A percentile compares a stretch with the other conserved stretches of the same genome.
phyloP scores from a whole-genome alignment of 2,797 vertebrate species.

The Tympanoctomys barrerae region DNA sequence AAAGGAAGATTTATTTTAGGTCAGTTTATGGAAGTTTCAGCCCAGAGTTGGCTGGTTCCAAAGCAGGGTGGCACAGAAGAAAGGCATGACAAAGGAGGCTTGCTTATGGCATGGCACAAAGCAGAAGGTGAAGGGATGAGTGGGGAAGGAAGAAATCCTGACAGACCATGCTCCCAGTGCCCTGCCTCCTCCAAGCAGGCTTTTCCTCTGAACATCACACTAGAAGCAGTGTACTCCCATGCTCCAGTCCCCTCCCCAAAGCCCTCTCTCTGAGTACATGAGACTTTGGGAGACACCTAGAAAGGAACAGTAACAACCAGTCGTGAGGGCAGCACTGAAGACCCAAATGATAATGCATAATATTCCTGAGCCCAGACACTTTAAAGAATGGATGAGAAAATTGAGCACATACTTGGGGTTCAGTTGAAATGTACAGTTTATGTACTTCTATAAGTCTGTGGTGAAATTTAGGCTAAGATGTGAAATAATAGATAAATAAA shows the following conservation, averaged over 20 bases:
- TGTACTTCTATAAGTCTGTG: neutral
- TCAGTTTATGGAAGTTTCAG: neutral
- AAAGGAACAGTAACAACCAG: neutral
- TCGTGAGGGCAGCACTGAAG: neutral
- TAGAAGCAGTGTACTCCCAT: too few relatives aligned
- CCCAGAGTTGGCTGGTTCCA: neutral
- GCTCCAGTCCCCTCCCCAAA: too few relatives aligned
- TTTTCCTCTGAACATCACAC: too few relatives aligned
- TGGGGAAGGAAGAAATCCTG: neutral
- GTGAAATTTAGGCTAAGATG: neutral
- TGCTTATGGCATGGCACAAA: neutral
- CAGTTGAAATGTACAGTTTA: constrained; percentile 9
- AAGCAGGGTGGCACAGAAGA: neutral
- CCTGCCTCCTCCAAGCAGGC: too few relatives aligned
- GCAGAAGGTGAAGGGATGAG: neutral
- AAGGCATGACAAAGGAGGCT: neutral
- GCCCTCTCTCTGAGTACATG: neutral
- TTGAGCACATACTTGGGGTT: neutral
- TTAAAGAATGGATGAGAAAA: neutral
- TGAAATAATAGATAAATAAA: neutral
- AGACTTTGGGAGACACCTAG: neutral
- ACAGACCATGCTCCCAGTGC: too few relatives aligned
- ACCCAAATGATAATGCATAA: neutral
- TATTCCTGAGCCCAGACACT: neutral
- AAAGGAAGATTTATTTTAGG: neutral